Percentiles rank a stretch among this genome's conserved stretches.
phyloP scores from a whole-genome alignment of 2,797 vertebrate genomes.

The Pachyuromys duprasi region DNA sequence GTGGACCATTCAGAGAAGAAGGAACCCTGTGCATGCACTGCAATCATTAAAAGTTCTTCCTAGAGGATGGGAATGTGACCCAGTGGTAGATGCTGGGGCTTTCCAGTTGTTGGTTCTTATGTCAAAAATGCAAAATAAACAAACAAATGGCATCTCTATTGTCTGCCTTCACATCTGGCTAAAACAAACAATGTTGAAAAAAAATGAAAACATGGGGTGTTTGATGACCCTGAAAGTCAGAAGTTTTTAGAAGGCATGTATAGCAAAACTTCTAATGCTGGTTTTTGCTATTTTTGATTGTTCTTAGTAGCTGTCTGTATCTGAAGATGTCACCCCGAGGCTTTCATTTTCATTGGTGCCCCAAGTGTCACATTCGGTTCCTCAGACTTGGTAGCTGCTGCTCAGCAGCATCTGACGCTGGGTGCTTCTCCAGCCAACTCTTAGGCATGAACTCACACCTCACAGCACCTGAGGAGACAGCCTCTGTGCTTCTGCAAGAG shows the following conservation, averaged over 20 bases:
- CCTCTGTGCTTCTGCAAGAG: neutral
- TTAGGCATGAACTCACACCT: neutral
- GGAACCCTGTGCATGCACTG: neutral
- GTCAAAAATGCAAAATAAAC: neutral
- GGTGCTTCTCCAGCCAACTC: neutral
- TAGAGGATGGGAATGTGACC: neutral
- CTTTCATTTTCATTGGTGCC: neutral
- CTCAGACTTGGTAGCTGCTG: neutral
- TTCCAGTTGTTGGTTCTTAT: neutral
- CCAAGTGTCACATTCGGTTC: neutral
- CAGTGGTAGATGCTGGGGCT: neutral
- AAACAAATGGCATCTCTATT: neutral
- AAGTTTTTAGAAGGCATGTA: neutral
- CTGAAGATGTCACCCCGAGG: neutral
- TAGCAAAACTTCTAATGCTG: neutral
- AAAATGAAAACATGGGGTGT: neutral
- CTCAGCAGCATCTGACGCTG: neutral
- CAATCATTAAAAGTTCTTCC: neutral
- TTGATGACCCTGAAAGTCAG: neutral
- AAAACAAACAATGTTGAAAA: conserved; percentile 29
- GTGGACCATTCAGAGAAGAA: neutral
- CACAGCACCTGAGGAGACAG: neutral
- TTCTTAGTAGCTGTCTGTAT: neutral
- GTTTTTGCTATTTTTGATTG: neutral
- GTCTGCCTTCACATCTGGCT: neutral